Evolutionary conservation across 2,888 invertebrate species (phyloP).

Genomic region (Cepaea hortensis): DNA sequence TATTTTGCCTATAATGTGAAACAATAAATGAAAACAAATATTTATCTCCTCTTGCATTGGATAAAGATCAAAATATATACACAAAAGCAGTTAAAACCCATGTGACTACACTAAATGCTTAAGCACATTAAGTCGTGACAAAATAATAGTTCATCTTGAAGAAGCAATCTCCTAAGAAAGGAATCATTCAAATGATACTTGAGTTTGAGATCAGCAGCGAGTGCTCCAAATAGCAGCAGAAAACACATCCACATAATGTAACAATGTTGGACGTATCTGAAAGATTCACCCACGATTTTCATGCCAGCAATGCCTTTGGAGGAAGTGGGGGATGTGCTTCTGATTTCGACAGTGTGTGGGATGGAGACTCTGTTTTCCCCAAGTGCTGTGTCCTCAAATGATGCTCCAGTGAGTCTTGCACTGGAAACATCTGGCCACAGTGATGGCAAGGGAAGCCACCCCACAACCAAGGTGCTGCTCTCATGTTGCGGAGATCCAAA

Average conservation of each 20-base stretch:
- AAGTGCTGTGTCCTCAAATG: slow-evolving; percentile 91
- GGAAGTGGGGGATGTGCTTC: slow-evolving; percentile 36
- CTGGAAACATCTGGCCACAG: slow-evolving; percentile 98
- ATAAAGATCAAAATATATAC: too few species aligned
- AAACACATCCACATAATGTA: not conserved
- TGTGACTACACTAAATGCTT: too few species aligned
- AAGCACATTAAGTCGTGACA: too few species aligned
- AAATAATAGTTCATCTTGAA: too few species aligned
- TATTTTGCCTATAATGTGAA: too few species aligned
- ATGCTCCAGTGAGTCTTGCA: slow-evolving; percentile 95
- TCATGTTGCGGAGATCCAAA: slow-evolving; percentile 40
- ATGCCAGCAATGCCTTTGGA: slow-evolving; percentile 37
- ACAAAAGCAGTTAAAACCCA: too few species aligned
- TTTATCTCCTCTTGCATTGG: too few species aligned
- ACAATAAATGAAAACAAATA: too few species aligned
- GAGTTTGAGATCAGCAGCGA: too few species aligned
- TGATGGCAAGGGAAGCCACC: slow-evolving; percentile 77
- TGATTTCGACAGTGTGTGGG: slow-evolving; percentile 56
- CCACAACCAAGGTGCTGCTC: slow-evolving; percentile 72
- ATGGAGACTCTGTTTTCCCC: slow-evolving; percentile 47
- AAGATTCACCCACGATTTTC: not conserved
- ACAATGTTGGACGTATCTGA: not conserved
- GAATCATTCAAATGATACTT: too few species aligned
- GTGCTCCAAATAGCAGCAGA: too few species aligned
- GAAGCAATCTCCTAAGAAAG: too few species aligned